Percentiles rank a stretch among this genome's conserved stretches.
Conservation (phyloP, 1,140 invertebrate species). For the Orussus abietinus region DNA sequence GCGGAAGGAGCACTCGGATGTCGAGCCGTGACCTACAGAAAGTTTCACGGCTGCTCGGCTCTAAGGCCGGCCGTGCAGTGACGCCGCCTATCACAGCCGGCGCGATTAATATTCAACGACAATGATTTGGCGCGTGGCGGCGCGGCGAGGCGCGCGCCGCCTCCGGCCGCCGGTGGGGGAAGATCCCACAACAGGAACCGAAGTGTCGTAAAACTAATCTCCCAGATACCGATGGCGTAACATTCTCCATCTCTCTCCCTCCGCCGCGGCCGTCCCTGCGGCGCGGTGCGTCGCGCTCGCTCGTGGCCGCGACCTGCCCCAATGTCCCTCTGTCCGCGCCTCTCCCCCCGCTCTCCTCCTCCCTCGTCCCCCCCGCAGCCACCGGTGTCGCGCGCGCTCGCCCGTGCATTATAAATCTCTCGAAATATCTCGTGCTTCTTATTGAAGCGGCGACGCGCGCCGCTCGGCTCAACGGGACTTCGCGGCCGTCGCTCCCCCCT, state of each 20-base stretch:
- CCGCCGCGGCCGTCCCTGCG: neutral
- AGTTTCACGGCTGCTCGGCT: constrained; percentile 18
- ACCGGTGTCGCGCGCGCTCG: constrained; percentile 8
- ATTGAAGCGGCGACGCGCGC: constrained; percentile 13
- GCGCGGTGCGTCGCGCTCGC: neutral
- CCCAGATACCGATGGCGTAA: constrained; percentile 34
- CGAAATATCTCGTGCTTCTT: constrained; percentile 13
- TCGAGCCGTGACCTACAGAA: constrained; percentile 24
- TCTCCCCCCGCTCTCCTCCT: constrained; percentile 4
- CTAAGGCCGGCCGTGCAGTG: constrained; percentile 12
- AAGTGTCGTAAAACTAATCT: constrained; percentile 33
- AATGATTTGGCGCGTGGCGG: constrained; percentile 26
- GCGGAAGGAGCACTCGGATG: constrained; percentile 10
- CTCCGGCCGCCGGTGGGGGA: constrained; percentile 2
- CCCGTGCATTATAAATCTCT: constrained; percentile 2
- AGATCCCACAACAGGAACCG: constrained; percentile 16
- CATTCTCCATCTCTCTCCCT: constrained; percentile 15
- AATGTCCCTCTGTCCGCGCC: constrained; percentile 3
- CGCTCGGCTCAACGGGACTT: constrained; percentile 40
- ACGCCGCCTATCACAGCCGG: too few species aligned
- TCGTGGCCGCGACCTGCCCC: neutral
- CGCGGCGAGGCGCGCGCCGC: constrained; percentile 4
- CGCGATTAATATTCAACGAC: constrained; percentile 26
- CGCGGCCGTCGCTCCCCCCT: constrained; percentile 16
- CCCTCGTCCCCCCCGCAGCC: constrained; percentile 3